Base-by-base conservation (phyloP, 2,113 vertebrate species). In the Pedetes capensis region DNA sequence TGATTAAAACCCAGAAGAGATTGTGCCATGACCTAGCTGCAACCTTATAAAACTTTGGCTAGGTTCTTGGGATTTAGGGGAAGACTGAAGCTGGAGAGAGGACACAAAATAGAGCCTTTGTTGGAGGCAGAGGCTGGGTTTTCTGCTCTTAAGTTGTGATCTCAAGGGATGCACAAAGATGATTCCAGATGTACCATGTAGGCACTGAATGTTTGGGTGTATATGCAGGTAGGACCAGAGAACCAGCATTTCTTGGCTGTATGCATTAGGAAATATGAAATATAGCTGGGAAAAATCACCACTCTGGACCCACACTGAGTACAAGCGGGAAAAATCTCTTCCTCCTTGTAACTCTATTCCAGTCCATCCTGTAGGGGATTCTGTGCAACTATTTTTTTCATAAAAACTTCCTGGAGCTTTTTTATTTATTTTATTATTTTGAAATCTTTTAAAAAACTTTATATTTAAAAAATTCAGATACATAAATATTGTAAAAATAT, bases 381-480 rank as follows among this genome's bases (percentile, higher is more conserved):
- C 39, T 2, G 23, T n/a, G 39, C 2, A 34, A 42, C 37, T 51
- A 23, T n/a, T 1, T 64, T 44, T 78, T 37, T 61, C 57, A 8
- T 47, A 89, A 20, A 82, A 94, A 71, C 13, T 13, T 20, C 29
- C 34, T 42, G 17, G 18, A 63, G 39, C 75, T 10, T 47, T 72
- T 44, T 14, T n/a, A 25, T 68, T 64, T 95, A 66, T 22, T 71
- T 74, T n/a, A 44, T 34, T 72, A n/a, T n/a, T 93, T 61, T 61
- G 18, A 68, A 87, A 49, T 27, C 25, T 86, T 4, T 71, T 68
- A 0, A 57, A 80, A 81, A 75, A 34, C 22, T 69, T 39, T 55
- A 44, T 72, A 79, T 83, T 92, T 53, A 97, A 84, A 87, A 72
- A 63, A 83, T 82, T 88, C 7, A 88, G 17, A 59, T 61, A 8